Evolutionary conservation across 2,797 vertebrate genomes (phyloP).

Genomic region (Graptemys geographica): DNA sequence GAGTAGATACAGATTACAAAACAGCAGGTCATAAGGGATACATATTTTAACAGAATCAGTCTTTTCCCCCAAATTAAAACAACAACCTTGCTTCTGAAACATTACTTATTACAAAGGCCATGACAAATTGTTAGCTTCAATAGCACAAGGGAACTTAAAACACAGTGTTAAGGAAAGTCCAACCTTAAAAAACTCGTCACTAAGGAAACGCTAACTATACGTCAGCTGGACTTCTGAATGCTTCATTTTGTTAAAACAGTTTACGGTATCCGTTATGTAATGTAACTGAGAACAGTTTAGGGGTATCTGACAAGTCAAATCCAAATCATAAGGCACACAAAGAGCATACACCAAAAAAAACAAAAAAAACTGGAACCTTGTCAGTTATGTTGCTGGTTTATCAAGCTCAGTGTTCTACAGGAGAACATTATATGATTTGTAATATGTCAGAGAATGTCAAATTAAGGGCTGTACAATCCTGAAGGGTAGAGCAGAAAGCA

Average conservation of each 20-base stretch:
- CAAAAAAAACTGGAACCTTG: constrained; percentile 10
- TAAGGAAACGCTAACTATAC: background rate
- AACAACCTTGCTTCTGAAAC: constrained; percentile 18
- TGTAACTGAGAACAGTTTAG: background rate
- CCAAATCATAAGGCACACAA: constrained; percentile 34
- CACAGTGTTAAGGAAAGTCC: constrained; percentile 38
- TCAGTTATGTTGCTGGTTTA: constrained; percentile 50
- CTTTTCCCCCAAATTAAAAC: constrained; percentile 51
- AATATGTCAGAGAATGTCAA: constrained; percentile 72
- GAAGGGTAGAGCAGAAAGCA: constrained; percentile 64
- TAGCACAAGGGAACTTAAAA: background rate
- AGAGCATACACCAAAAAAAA: background rate
- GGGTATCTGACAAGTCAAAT: constrained; percentile 59
- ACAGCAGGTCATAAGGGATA: constrained; percentile 14
- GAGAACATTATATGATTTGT: constrained; percentile 70
- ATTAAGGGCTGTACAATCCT: constrained; percentile 61
- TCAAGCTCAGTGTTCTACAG: constrained; percentile 49
- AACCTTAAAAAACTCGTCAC: background rate
- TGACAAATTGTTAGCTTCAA: constrained; percentile 49
- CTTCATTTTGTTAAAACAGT: background rate
- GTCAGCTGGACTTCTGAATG: background rate
- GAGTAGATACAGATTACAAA: constrained; percentile 56
- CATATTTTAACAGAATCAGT: background rate
- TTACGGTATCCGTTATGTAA: constrained; percentile 58
- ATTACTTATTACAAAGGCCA: constrained; percentile 37